phyloP scores from a whole-genome alignment of 1,140 invertebrate genomes.

The Frieseomelitta varia region DNA sequence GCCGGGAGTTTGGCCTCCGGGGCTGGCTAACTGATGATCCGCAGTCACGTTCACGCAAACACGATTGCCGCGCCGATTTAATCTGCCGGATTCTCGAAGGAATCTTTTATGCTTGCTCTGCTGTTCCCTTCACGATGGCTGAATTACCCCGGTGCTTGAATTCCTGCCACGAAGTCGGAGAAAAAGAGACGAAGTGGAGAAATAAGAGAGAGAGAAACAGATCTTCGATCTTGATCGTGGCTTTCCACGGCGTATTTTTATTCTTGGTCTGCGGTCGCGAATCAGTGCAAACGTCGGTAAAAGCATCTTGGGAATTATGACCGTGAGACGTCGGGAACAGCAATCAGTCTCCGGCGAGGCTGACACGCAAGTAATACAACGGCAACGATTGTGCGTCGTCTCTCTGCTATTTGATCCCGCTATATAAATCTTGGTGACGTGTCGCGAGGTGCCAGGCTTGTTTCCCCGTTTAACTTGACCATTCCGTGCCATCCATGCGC shows the following conservation, averaged over 20 bases:
- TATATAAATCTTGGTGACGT: constrained; percentile 37
- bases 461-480: constrained; percentile 21
- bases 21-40: constrained; percentile 71
- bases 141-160: constrained; percentile 32
- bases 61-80: constrained; percentile 69
- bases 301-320: constrained; percentile 39
- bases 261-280: not conserved
- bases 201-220: not conserved
- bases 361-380: constrained; percentile 26
- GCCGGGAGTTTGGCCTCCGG: constrained; percentile 35
- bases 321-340: not conserved
- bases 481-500: not conserved
- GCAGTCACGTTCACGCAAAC: constrained; percentile 72
- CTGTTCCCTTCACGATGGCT: constrained; percentile 24
- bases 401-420: constrained; percentile 42
- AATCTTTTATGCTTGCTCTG: constrained; percentile 55
- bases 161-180: constrained; percentile 27
- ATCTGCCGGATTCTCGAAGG: constrained; percentile 62
- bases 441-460: not conserved
- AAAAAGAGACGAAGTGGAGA: not conserved
- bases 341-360: constrained; percentile 11
- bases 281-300: not conserved
- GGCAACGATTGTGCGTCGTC: constrained; percentile 43
- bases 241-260: not conserved
- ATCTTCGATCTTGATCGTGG: not conserved